Conservation (phyloP, 2,797 vertebrate species). For the Acipenser transmontanus region DNA sequence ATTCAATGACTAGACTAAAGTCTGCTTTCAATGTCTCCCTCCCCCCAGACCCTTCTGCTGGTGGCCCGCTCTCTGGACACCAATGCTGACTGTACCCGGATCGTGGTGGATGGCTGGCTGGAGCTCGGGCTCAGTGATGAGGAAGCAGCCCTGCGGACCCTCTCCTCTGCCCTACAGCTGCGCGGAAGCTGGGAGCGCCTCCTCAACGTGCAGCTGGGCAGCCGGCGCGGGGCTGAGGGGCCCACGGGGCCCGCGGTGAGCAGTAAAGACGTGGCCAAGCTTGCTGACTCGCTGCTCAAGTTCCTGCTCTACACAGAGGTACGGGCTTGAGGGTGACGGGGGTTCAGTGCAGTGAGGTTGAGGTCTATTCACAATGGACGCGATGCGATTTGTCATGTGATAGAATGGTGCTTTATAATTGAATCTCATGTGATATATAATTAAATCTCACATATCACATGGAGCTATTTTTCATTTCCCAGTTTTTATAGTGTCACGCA, state of each 20-base stretch:
- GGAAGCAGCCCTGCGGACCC: conserved; percentile 22
- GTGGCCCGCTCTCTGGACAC: conserved; percentile 53
- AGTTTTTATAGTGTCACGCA: too few species aligned
- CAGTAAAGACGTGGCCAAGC: conserved; percentile 38
- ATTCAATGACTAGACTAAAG: too few species aligned
- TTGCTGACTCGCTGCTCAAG: conserved; percentile 64
- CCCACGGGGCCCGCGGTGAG: conserved; percentile 4
- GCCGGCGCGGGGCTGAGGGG: not conserved
- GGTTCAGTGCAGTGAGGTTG: not conserved
- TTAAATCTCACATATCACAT: too few species aligned
- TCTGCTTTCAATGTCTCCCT: too few species aligned
- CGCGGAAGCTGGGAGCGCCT: conserved; percentile 64
- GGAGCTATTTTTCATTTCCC: too few species aligned
- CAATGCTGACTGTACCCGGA: conserved; percentile 38
- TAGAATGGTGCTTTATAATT: too few species aligned
- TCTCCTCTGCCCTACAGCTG: conserved; percentile 36
- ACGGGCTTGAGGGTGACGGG: not conserved
- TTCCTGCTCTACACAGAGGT: conserved; percentile 78
- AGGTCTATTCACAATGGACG: not conserved
- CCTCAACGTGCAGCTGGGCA: conserved; percentile 59
- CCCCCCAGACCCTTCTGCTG: conserved; percentile 47
- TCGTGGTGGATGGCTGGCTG: conserved; percentile 54
- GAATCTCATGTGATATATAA: too few species aligned
- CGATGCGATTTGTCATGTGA: too few species aligned
- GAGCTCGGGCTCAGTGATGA: conserved; percentile 30